Evolutionary conservation across 2,797 vertebrate genomes (phyloP), one percentile per base, ranked within the genome.

Genomic region (Propithecus perrieri): DNA sequence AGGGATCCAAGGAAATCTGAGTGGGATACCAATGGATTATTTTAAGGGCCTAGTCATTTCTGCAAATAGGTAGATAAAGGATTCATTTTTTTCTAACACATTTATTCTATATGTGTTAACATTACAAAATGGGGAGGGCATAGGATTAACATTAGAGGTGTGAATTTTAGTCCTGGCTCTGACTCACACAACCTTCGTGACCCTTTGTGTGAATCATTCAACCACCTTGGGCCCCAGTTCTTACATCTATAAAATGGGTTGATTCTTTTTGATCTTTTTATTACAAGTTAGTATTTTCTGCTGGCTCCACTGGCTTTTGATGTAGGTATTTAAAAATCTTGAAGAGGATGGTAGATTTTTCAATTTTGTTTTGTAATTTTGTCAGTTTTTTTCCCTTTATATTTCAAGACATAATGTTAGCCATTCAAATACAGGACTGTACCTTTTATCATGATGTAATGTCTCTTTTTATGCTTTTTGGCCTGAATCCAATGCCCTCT

Each of bases 231-330:
- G 18, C 7, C 13, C 76, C 43, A 75, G 11, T 92, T 83, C 30
- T 35, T 76, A 80, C 12, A 87, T 28, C 38, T 94, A 28, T 53
- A 89, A 85, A 86, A 75, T 92, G 38, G 38, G 8, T 83, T 91
- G 65, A 84, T 79, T 92, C 22, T 71, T 81, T 95, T 84, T 85
- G 5, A 63, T 41, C 14, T 88, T 91, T 92, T 93, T 59, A 89
- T 38, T 86, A 55, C 61, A 86, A 53, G 85, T n/a, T 74, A 33
- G 14, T 63, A 46, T 84, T 93, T 95, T 91, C 30, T 78, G 48
- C 55, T 79, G 22, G 5, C 10, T 84, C 3, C 11, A 81, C 12
- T 48, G 7, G 35, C 20, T 85, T 96, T 91, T 91, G 5, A 71
- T 63, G 35, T 67, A 28, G 17, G 9, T 85, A 18, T 71, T 91